phyloP scores from a whole-genome alignment of 2,797 vertebrate species.

The Morelia viridis region DNA sequence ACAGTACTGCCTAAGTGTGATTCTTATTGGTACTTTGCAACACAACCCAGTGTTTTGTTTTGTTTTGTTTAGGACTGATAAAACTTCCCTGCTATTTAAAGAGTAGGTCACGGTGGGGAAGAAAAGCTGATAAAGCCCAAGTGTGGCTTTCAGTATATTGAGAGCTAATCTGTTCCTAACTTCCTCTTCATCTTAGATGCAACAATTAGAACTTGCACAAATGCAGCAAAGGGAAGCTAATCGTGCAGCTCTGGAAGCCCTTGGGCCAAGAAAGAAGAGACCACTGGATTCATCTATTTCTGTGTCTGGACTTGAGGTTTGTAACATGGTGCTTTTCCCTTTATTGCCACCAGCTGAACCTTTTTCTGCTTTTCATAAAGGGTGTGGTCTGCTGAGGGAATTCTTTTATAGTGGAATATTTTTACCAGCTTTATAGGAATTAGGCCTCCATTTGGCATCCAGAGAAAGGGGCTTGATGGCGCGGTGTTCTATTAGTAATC shows the following conservation, averaged over 20 bases:
- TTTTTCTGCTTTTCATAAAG: not conserved
- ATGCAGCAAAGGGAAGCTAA: conserved; percentile 90
- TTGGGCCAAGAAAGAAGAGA: conserved; percentile 91
- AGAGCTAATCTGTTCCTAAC: not conserved
- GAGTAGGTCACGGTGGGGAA: not conserved
- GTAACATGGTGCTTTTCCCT: too few relatives aligned
- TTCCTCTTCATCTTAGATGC: conserved; percentile 75
- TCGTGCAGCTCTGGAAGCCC: conserved; percentile 90
- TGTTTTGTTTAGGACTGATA: not conserved
- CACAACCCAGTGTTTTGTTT: not conserved
- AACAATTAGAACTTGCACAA: conserved; percentile 88
- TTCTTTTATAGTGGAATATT: not conserved
- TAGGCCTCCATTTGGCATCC: not conserved
- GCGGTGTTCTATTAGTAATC: not conserved
- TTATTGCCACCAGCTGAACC: not conserved
- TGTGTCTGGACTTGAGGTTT: conserved; percentile 78
- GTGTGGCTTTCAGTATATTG: not conserved
- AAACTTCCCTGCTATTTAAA: not conserved
- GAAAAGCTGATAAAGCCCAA: not conserved
- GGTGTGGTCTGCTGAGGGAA: not conserved
- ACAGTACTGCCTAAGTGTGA: not conserved
- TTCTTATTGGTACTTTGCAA: too few relatives aligned
- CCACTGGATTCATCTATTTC: conserved; percentile 72
- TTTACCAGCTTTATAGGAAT: not conserved
- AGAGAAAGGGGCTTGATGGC: not conserved